phyloP scores from a whole-genome alignment of 2,888 invertebrate genomes.

The Diaperis boleti region DNA sequence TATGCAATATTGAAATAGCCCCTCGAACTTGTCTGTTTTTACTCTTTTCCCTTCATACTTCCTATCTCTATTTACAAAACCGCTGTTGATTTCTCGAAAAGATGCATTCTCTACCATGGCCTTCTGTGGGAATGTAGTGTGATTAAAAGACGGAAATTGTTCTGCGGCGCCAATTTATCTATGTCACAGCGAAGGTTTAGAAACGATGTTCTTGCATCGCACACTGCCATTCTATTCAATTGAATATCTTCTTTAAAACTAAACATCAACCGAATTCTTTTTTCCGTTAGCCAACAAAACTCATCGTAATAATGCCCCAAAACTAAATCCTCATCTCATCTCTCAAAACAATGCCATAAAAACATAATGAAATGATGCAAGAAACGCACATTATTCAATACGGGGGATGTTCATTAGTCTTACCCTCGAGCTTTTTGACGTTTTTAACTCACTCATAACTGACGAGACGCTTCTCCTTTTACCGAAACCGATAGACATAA shows the following conservation, averaged over 20 bases:
- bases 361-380: conserved; percentile 47
- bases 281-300: conserved; percentile 19
- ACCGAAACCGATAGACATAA: conserved; percentile 35
- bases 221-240: conserved; percentile 46
- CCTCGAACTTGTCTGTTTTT: conserved; percentile 36
- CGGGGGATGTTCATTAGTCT: conserved; percentile 53
- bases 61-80: conserved; percentile 40
- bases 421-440: conserved; percentile 44
- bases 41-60: conserved; percentile 20
- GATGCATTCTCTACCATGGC: conserved; percentile 57
- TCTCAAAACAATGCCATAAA: conserved; percentile 40
- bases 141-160: conserved; percentile 66
- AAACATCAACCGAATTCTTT: conserved; percentile 35
- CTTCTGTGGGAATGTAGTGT: conserved; percentile 63
- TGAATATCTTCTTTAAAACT: conserved; percentile 50
- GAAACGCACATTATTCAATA: conserved; percentile 48
- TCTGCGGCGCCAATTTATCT: conserved; percentile 65
- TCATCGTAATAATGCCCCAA: conserved; percentile 38
- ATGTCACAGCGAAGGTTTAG: conserved; percentile 59
- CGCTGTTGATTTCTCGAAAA: conserved; percentile 49
- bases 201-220: conserved; percentile 53
- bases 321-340: conserved; percentile 22
- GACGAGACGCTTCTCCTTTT: conserved; percentile 27
- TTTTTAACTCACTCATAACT: conserved; percentile 42
- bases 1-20: conserved; percentile 44